Evolutionary conservation across 2,113 vertebrate species (phyloP).

Genomic region (Hirundichthys speculiger): DNA sequence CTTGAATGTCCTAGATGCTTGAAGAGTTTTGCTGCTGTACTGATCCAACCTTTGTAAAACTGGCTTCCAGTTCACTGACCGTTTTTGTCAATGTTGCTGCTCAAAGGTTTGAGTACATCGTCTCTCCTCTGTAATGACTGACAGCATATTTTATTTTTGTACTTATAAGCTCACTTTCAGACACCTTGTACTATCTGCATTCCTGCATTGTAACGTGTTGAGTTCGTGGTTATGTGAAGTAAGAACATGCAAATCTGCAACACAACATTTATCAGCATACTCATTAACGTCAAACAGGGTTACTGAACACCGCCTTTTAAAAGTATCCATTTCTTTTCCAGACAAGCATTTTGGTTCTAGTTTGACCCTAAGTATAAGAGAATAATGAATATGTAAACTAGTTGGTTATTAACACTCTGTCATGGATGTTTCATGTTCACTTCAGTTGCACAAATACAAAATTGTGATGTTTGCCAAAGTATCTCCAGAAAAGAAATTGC

Average conservation of each 20-base stretch:
- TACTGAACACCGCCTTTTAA: not conserved
- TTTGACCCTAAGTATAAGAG: not conserved
- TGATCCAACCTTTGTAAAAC: slow-evolving; percentile 15
- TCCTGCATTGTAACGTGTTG: not conserved
- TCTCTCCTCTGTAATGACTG: not conserved
- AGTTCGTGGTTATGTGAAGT: too few species aligned
- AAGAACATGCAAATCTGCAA: slow-evolving; percentile 20
- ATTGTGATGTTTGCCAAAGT: slow-evolving; percentile 61
- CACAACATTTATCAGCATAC: not conserved
- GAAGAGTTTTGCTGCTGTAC: slow-evolving; percentile 50
- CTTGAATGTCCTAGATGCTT: slow-evolving; percentile 26
- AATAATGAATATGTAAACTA: not conserved
- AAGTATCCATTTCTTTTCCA: not conserved
- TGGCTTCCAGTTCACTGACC: slow-evolving; percentile 27
- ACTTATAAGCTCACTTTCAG: slow-evolving; percentile 24
- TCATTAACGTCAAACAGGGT: not conserved
- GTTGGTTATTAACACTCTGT: slow-evolving; percentile 7
- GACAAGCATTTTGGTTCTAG: not conserved
- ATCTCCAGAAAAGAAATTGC: slow-evolving; percentile 43
- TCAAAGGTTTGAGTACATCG: slow-evolving; percentile 25
- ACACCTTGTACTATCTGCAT: not conserved
- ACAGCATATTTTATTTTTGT: slow-evolving; percentile 51
- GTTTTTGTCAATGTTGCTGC: slow-evolving; percentile 31
- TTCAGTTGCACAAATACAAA: slow-evolving; percentile 14
- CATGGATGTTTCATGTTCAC: slow-evolving; percentile 8